Percentiles rank a stretch among this genome's conserved stretches.
These are phyloP conservation scores for Charaxes varanes DNA, from an alignment of 1,140 invertebrate species.

Conservation along the genomic window DNA sequence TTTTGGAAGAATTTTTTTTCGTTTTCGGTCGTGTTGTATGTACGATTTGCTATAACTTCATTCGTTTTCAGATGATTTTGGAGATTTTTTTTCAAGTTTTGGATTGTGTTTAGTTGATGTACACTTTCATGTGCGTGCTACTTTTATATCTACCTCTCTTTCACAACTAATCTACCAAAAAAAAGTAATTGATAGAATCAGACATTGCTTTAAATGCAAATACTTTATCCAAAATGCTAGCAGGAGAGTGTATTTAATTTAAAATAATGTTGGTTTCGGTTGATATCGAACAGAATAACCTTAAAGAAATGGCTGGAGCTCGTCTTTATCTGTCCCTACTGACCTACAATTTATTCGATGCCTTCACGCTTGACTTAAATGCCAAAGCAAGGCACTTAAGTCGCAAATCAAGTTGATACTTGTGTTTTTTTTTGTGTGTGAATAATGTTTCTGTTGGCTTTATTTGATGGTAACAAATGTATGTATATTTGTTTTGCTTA, in stretches of 20 bases:
- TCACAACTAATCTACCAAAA: no score
- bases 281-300: constrained; percentile 54
- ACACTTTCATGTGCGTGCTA: no score
- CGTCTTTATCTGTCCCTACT: constrained; percentile 68
- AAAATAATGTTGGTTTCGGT: constrained; percentile 27
- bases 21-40: no score
- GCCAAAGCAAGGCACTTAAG: constrained; percentile 60
- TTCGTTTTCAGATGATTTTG: no score
- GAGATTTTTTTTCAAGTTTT: no score
- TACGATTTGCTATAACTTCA: no score
- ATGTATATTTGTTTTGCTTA: no score
- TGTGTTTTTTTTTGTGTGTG: constrained; percentile 21
- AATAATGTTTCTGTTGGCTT: constrained; percentile 5
- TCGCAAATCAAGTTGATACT: constrained; percentile 50
- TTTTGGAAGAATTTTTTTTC: no score
- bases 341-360: constrained; percentile 71
- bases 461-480: no score
- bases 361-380: constrained; percentile 69
- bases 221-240: background rate
- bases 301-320: constrained; percentile 49
- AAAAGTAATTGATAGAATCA: no score
- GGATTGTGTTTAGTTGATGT: no score
- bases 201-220: background rate
- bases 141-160: no score
- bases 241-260: constrained; percentile 22